Base-by-base conservation (phyloP, 2,888 invertebrate species). In the Nipponacmea schrenckii region DNA sequence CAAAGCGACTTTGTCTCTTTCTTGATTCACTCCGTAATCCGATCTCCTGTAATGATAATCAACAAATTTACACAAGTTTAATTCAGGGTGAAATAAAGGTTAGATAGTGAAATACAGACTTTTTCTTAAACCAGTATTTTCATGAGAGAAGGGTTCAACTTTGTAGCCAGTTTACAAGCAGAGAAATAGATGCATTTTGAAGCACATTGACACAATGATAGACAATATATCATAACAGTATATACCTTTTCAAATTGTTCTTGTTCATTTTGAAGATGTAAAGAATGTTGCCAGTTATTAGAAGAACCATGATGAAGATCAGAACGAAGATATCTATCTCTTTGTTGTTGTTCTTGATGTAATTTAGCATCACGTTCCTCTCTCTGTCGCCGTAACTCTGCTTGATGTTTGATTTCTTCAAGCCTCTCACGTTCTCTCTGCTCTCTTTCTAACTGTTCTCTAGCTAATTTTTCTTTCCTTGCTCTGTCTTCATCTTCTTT, bases 401-500 rank as follows among this genome's bases (percentile, higher is more conserved):
- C 39, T 12, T 68, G 39, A 31, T 24, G 20, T 56, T 68, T 27
- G 27, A 31, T 67, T 46, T 45, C 67, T 67, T 26, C 26, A 10
- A 27, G 12, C 15, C 67, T 45, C 67, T 45, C 67, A 1, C 67
- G 39, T 56, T 68, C 50, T 26, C 48, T n/a, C 20, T 50, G 27
- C 12, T 56, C 56, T 48, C 50, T 56, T 56, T 68, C 68, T 26
- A 20, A 20, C 26, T 39, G 39, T 39, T 39, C 39, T 39, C 39
- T 39, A 39, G 39, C 64, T 64, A 17, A n/a, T 64, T 56, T 62
- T 45, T 45, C 64, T 65, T 63, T 45, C 63, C 48, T 69, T 72
- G 62, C 26, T 69, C 65, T 56, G 56, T 68, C 62, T 71, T 71
- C 46, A 66, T 71, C 45, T 70, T 65, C 27, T 67, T 68, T 48